Evolutionary conservation across 2,797 vertebrate genomes (phyloP), one percentile per base, ranked within the genome.

Genomic region (Tympanoctomys barrerae): DNA sequence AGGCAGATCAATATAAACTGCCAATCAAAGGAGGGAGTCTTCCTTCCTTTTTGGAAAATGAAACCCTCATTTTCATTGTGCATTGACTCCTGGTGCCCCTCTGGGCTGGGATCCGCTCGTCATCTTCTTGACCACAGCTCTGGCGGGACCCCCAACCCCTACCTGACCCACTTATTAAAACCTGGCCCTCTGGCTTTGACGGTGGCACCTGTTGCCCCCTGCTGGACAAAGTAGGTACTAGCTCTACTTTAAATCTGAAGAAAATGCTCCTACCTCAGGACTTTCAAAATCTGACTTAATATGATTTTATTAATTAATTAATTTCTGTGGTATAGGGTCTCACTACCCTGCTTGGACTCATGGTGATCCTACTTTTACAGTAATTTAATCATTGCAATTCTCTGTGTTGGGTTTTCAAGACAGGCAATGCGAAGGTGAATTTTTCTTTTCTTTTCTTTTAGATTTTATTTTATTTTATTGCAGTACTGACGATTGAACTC

Each of bases 151-250:
- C 22, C 64, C 16, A 19, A 57, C 54, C 54, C 54, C 54, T 57
- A 57, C 16, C 54, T 18, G 54, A 3, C 5, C 22, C 52, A 24
- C 13, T 7, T 52, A 81, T 70, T 12, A 54, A 85, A 64, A 64
- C 6, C 0, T 10, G 5, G 7, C 7, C 2, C 24, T 10, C 62
- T 21, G 1, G 46, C 9, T 2, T 26, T 62, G 89, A 92, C 70
- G 0, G 1, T 39, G 89, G 81, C n/a, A 4, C 26, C 19, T 89
- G 75, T 11, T 94, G 96, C 96, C 97, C 97, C 94, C 97, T 97
- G 84, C 94, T 96, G 97, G 97, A 18, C 24, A 84, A 49, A 22
- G 4, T 1, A 39, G 81, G 57, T 62, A 66, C 70, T 87, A 54
- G 61, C 64, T 26, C 26, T 24, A 12, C 59, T 21, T 82, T 62